Base-by-base conservation (phyloP, 2,797 vertebrate genomes). In the Spea hammondii region DNA sequence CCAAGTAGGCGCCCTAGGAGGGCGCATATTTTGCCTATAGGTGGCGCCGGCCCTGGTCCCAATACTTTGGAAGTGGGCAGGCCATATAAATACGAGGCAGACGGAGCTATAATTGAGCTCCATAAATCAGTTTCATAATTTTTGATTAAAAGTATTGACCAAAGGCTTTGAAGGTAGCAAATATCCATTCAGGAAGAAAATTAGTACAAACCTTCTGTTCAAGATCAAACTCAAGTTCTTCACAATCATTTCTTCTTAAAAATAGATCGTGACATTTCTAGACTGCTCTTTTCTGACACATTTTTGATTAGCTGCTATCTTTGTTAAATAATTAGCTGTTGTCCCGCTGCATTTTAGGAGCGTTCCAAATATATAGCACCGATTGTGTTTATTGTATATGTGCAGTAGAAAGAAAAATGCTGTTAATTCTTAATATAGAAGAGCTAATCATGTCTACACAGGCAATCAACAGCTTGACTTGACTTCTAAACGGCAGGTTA, bases 321-420 rank as follows among this genome's bases (percentile, higher is more conserved):
- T 6, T 62, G 59, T 62, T 62, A 62, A 62, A 62, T 17, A 62
- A 62, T 62, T 62, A 62, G 59, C n/a, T 62, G 59, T 62, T 62
- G n/a, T 62, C 9, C 59, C 12, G 14, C 59, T 62, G 59, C 59
- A 17, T 62, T 14, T 62, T 32, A 62, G 59, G 59, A 17, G 14
- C 4, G 59, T 62, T 62, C 7, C 9, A 59, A 13, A 59, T 10
- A 59, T 59, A 5, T n/a, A 32, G 32, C 13, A 62, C 59, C 59
- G 3, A 12, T 62, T 62, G 10, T 62, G 14, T 17, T 6, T 32
- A 5, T 62, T 62, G 5, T 17, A 17, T 32, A 5, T 62, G 10
- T 53, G 51, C 51, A 53, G 6, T 53, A 53, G 10, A 53, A 7
- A 53, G 6, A 53, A 53, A 11, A 6, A 53, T 53, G 6, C 12